Percentiles rank a stretch among this genome's conserved stretches.
Evolutionary conservation across 1,140 invertebrate species (phyloP).

Genomic region (Calephelis virginiensis): DNA sequence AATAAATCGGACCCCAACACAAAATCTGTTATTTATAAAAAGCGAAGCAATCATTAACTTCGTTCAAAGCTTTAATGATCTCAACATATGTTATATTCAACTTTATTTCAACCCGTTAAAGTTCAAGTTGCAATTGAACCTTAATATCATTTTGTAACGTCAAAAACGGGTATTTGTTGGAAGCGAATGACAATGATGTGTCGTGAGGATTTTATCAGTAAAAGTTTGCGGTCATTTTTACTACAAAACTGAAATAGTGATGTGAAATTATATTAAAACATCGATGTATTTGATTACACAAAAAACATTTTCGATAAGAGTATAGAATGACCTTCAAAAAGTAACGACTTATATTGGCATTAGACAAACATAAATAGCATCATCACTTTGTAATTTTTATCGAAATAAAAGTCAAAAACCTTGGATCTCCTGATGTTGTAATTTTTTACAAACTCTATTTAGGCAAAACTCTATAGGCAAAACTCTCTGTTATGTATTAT

Average conservation of each 20-base stretch:
- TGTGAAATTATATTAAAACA: too few relatives aligned
- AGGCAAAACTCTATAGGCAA: too few relatives aligned
- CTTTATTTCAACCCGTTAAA: not conserved
- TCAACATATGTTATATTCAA: not conserved
- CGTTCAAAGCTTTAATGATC: conserved; percentile 9
- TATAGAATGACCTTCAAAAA: too few relatives aligned
- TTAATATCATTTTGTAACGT: not conserved
- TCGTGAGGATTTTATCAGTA: conserved; percentile 1
- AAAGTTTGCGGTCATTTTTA: conserved; percentile 8
- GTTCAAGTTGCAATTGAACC: not conserved
- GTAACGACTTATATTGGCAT: too few relatives aligned
- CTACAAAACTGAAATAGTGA: not conserved
- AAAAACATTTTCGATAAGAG: too few relatives aligned
- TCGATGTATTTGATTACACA: too few relatives aligned
- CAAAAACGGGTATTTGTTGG: conserved; percentile 3
- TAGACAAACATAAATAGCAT: too few relatives aligned
- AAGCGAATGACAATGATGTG: conserved; percentile 8
- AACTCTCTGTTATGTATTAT: too few relatives aligned
- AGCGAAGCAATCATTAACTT: conserved; percentile 4
- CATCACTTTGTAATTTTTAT: too few relatives aligned
- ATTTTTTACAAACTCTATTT: too few relatives aligned
- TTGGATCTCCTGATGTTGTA: too few relatives aligned
- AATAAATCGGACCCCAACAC: conserved; percentile 1
- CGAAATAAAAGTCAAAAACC: too few relatives aligned
- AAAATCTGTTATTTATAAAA: conserved; percentile 8